Base-by-base conservation (phyloP, 2,113 vertebrate genomes). In the Actinemys pallida region DNA sequence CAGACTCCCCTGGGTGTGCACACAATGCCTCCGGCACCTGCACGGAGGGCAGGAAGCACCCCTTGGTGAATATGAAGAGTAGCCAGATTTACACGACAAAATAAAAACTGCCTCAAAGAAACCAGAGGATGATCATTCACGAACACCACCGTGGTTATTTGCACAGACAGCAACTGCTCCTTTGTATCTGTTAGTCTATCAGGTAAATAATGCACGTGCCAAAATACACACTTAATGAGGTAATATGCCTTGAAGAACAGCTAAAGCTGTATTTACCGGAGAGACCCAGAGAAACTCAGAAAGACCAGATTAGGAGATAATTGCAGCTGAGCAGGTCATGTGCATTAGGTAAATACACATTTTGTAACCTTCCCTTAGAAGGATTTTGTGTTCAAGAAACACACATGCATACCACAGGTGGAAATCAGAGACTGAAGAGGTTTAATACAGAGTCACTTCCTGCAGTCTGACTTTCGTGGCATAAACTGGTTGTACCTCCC, bases 211-310 rank as follows among this genome's bases (percentile, higher is more conserved):
- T 87, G 93, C 97, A 98, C 93, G 95, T 98, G 98, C 98, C 98
- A 98, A 98, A 98, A 98, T 95, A 98, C 97, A 98, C 98, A 98
- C 97, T 98, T 98, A 98, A 98, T 98, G 98, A 98, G 98, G 97
- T 97, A 98, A 98, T 98, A 98, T 93, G 98, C 98, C 98, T 97
- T 89, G 97, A 98, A 97, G 97, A 98, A 98, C 84, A 4, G 97
- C 93, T 98, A 98, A 97, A 98, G 97, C 97, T 96, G 95, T 98
- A 98, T 98, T 98, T 98, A 98, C 98, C 98, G 98, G 98, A 89
- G 98, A 98, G 98, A 98, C 98, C 65, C 96, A 94, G 95, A 95
- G 97, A 95, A 98, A 97, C 97, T 97, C 95, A 10, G 96, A 98
- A 97, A 97, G 97, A 97, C 97, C 98, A 98, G 98, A 98, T 98